Base-by-base conservation (phyloP, 2,888 invertebrate species). In the Unio pictorum region DNA sequence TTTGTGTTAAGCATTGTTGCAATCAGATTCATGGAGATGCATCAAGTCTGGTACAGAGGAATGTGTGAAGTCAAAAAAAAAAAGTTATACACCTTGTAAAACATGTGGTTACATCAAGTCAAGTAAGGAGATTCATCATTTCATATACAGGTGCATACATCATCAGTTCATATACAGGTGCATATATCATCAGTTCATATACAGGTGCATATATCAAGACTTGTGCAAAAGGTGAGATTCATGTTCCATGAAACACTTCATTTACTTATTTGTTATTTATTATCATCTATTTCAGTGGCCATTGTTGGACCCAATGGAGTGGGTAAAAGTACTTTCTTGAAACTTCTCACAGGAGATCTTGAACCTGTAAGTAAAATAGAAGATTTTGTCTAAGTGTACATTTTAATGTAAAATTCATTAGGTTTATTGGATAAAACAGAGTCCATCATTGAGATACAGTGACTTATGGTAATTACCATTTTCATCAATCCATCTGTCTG, bases 241-340 rank as follows among this genome's bases (percentile, higher is more conserved):
- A 30, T 4, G 30, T 61, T 26, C 20, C 26, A 28, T 28, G 30
- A 28, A 20, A 28, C 26, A n/a, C 20, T 64, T n/a, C 45, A 45
- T 45, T 45, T 45, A 3, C 45, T 45, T 11, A 45, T 45, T 26
- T 55, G 11, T 67, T n/a, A 26, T 30, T 62, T 54, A 57, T 66
- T 66, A 61, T 30, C 45, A 45, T 45, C 45, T 59, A 23, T 79
- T 84, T 17, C 80, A 89, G 90, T 92, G 72, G 92, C 92, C 30
- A 92, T 92, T 78, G 92, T 92, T 69, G 92, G 97, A 0, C 99
- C 99, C 5, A 99, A 99, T 90, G 99, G 99, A 76, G 99, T 99
- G 20, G 99, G 99, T 74, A 99, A 99, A 91, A 98, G 98, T 67
- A 99, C 99, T 17, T 97, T 99, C 91, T 92, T 99, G 57, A 99